Conservation (phyloP, 2,113 vertebrate genomes). For the Ameiurus melas region DNA sequence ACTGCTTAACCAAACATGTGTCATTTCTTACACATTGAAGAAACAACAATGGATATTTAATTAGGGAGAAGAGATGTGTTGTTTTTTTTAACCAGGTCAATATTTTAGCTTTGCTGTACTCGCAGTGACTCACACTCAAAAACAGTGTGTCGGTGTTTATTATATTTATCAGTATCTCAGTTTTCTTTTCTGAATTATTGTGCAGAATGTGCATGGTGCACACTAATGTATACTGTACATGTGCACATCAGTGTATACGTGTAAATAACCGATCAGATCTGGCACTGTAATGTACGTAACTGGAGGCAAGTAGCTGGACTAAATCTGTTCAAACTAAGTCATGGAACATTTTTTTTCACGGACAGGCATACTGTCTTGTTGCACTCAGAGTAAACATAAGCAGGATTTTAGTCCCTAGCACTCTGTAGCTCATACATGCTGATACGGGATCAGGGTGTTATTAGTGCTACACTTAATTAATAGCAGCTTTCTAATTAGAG, state of each 20-base stretch:
- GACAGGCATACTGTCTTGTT: not conserved
- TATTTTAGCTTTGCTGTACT: not conserved
- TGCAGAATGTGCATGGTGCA: not conserved
- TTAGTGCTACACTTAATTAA: not conserved
- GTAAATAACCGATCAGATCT: not conserved
- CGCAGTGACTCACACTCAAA: not conserved
- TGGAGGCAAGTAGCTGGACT: not conserved
- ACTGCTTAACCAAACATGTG: not conserved
- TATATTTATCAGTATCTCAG: not conserved
- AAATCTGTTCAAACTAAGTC: not conserved
- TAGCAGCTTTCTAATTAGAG: not conserved
- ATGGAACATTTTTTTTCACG: not conserved
- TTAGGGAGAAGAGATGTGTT: not conserved
- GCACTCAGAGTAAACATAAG: not conserved
- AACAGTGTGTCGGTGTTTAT: not conserved
- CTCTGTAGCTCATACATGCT: not conserved
- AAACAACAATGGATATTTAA: not conserved
- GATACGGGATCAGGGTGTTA: not conserved
- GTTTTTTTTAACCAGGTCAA: not conserved
- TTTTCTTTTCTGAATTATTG: not conserved
- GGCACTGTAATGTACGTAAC: not conserved
- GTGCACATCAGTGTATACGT: not conserved
- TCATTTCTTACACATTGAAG: not conserved
- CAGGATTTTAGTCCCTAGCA: not conserved
- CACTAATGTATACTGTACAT: not conserved